Base-by-base conservation (phyloP, 2,888 invertebrate species). In the Nematopogon swammerdamellus region DNA sequence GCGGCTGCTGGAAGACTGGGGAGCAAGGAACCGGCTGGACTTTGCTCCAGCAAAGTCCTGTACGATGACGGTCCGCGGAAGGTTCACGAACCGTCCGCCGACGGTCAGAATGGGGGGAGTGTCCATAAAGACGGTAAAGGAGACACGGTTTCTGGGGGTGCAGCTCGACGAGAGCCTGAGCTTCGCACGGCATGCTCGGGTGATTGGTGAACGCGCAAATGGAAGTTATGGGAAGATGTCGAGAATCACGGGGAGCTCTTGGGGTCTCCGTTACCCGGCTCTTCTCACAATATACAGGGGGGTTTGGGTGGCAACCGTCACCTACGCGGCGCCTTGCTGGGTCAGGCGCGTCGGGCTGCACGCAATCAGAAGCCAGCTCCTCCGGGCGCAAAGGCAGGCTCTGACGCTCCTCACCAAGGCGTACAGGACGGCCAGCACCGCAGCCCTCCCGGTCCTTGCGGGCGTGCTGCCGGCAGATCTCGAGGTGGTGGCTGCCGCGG, bases 31-130 rank as follows among this genome's bases (percentile, higher is more conserved):
- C 17, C 45, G 57, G 0, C 49, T 60, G 1, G 3, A 17, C 0
- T 62, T 62, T 25, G 56, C 60, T 0, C 20, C 58, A 0, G 47
- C 16, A 0, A 62, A 61, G 20, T 55, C 59, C 1, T 18, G 16
- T 0, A 52, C 54, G 0, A 49, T 60, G 8, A 57, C 57, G 0
- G 3, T 54, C 0, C 58, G 52, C 44, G 57, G 50, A 10, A 19
- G 18, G 11, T 43, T 48, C 1, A 6, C 8, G 3, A 5, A 44
- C 3, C 2, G 43, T 3, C 42, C 48, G 8, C 47, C 45, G 19
- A 47, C 47, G 1, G 25, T 47, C 2, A 44, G 14, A 11, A 18
- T 50, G 47, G 11, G 11, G 1, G 36, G 36, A 3, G 19, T 18
- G 19, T 17, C 44, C 3, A 18, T 50, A 4, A 17, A 2, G 44